These are phyloP conservation scores for Corythornis madagascariensis DNA, from an alignment of 2,113 vertebrate species.

Conservation along the genomic window DNA sequence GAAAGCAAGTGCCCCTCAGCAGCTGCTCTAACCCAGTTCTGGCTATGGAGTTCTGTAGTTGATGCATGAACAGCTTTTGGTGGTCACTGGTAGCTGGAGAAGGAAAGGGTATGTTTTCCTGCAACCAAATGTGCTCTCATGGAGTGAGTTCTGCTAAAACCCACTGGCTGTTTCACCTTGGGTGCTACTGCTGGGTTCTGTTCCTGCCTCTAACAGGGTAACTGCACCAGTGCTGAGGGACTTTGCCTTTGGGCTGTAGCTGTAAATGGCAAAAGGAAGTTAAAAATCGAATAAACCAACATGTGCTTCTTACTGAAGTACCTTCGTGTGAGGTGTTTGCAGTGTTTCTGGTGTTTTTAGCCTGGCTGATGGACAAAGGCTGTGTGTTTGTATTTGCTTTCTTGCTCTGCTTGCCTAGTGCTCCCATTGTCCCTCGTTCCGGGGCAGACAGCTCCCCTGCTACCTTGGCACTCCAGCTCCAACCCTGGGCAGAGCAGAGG, in stretches of 20 bases:
- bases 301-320: not conserved
- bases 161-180: fast-evolving
- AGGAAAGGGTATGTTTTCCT: not conserved
- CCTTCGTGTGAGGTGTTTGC: not conserved
- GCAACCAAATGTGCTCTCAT: not conserved
- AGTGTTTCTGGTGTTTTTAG: not conserved
- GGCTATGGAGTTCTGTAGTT: not conserved
- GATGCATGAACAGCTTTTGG: not conserved
- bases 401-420: not conserved
- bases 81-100: not conserved
- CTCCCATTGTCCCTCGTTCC: not conserved
- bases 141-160: not conserved
- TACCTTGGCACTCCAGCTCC: fast-evolving
- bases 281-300: not conserved
- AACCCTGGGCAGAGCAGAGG: not conserved
- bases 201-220: not conserved
- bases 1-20: not conserved
- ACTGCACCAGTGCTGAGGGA: not conserved
- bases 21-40: not conserved
- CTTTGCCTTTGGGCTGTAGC: not conserved
- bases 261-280: not conserved
- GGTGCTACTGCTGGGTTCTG: not conserved
- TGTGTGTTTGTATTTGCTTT: not conserved
- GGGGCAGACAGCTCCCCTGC: fast-evolving
- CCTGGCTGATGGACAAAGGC: not conserved